Evolutionary conservation across 1,140 invertebrate species (phyloP), one percentile per base, ranked within the genome.

Genomic region (Temnothorax nylanderi): DNA sequence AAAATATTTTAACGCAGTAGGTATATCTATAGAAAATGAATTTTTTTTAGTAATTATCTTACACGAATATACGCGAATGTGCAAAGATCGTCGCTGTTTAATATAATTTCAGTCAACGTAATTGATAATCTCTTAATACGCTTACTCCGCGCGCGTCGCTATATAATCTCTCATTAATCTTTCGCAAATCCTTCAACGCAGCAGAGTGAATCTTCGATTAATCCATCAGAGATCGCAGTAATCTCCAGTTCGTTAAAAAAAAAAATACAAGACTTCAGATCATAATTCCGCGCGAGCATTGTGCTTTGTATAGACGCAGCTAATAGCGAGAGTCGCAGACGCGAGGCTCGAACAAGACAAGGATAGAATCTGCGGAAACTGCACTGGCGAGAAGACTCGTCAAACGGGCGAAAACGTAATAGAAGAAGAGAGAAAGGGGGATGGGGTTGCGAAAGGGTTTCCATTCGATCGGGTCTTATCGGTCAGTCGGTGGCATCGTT

Each of bases 391-490:
- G 49, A 81, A 51, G 18, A 71, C 65, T 65, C 18, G n/a, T n/a
- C 77, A 26, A 26, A 3, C 51, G 37, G 69, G 67, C 34, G 80
- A 37, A 84, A 75, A 21, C 26, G 51, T 44, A 56, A 85, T 26
- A 10, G 65, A 32, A 67, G 34, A 44, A 37, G 56, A n/a, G 58
- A 26, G 65, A 32, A 67, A 13, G 56, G 41, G 69, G n/a, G 72
- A 37, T 8, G 2, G 13, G 16, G 6, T 8, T 6, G 16, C 6
- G 21, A 84, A 64, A 77, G 62, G 41, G 49, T 21, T 74, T 49
- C 41, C 26, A 44, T 81, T 81, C 34, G 47, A 82, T 82, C 67
- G 54, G 41, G 21, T 47, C 54, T 82, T 67, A 56, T 74, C 69
- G 69, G 80, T 84, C 69, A 84, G 54, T 32, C 67, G 16, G 16